Conservation (phyloP, 2,797 vertebrate genomes). For the Lemur catta region DNA sequence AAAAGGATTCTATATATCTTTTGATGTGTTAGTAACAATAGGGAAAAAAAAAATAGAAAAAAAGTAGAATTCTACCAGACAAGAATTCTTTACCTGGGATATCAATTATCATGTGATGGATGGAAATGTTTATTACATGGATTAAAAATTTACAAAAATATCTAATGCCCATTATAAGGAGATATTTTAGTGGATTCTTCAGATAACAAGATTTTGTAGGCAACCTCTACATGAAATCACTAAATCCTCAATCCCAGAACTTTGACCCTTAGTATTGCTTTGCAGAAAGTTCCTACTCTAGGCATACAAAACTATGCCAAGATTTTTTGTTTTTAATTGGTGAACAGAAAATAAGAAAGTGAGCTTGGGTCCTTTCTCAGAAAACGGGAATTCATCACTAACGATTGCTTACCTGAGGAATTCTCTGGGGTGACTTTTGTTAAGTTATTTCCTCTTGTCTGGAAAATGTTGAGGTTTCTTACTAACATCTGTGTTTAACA, state of each 20-base stretch:
- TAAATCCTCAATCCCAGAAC: neutral
- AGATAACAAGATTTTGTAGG: neutral
- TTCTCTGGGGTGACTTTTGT: neutral
- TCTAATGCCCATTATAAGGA: neutral
- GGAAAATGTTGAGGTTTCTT: neutral
- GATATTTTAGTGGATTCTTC: neutral
- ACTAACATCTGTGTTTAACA: neutral
- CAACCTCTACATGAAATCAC: neutral
- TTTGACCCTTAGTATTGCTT: neutral
- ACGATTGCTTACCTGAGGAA: neutral
- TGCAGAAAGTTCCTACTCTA: neutral
- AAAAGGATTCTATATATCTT: neutral
- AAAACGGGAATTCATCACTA: neutral
- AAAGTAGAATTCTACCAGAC: neutral
- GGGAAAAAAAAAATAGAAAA: neutral
- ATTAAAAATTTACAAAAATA: neutral
- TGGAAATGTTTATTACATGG: neutral
- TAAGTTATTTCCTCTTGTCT: neutral
- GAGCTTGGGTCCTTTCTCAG: neutral
- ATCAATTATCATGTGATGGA: neutral
- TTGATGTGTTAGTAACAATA: neutral
- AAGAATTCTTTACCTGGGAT: neutral
- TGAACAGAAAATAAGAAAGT: neutral
- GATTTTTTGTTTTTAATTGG: neutral
- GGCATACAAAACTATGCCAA: neutral